Percentiles rank a stretch among this genome's conserved stretches.
Evolutionary conservation across 2,888 invertebrate species (phyloP).

Genomic region (Agriopis leucophaearia): DNA sequence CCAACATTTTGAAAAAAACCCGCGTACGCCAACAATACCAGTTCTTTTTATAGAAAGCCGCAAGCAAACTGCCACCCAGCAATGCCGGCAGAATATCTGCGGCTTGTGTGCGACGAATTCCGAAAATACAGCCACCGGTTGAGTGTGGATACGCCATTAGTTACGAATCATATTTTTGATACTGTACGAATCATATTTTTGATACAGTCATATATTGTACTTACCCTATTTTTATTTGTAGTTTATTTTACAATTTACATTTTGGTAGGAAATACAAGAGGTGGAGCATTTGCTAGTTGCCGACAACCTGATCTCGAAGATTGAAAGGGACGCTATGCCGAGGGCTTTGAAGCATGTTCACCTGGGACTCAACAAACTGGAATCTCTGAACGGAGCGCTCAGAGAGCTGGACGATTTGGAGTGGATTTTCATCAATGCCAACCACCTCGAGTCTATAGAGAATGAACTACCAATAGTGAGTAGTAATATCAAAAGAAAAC

Average conservation of each 20-base stretch:
- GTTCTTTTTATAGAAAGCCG: no score
- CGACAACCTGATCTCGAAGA: constrained; percentile 91
- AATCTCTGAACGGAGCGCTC: constrained; percentile 91
- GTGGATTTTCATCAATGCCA: constrained; percentile 93
- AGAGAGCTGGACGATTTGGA: constrained; percentile 90
- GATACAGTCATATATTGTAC: no score
- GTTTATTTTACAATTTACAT: background rate
- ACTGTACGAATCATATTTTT: no score
- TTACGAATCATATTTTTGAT: no score
- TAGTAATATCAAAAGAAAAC: constrained; percentile 29
- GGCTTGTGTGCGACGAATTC: no score
- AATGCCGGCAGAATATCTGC: no score
- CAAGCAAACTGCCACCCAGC: no score
- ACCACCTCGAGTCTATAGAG: constrained; percentile 91
- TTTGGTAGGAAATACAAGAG: constrained; percentile 78
- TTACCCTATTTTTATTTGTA: no score
- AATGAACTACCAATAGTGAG: constrained; percentile 90
- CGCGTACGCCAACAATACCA: no score
- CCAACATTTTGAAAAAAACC: no score
- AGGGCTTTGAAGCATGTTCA: constrained; percentile 89
- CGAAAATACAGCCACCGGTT: no score
- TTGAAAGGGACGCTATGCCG: constrained; percentile 91
- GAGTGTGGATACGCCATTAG: no score
- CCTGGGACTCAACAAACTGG: constrained; percentile 91
- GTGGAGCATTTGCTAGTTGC: constrained; percentile 90